These are phyloP conservation scores for Psittacula cyanocephala DNA, from an alignment of 2,113 vertebrate species.

Conservation along the genomic window DNA sequence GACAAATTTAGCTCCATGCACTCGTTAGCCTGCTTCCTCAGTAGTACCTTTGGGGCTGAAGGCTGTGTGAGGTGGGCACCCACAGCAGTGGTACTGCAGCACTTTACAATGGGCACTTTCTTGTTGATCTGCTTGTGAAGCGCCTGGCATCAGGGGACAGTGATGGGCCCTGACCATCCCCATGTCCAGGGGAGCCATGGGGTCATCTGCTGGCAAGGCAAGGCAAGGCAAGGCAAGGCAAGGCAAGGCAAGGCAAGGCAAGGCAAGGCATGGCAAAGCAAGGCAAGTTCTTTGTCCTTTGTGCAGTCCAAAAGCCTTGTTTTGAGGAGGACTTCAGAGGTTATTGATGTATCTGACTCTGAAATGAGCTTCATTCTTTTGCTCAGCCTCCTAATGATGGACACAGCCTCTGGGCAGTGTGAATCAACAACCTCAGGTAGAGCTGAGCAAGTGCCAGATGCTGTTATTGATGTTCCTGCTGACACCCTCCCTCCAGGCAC, in stretches of 20 bases:
- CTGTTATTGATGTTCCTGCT: conserved; percentile 69
- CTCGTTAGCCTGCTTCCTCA: background rate
- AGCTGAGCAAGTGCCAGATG: conserved; percentile 73
- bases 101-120: background rate
- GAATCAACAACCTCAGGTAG: conserved; percentile 74
- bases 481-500: conserved; percentile 61
- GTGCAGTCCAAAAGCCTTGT: background rate
- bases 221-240: background rate
- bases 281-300: background rate
- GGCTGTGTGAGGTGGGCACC: background rate
- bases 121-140: background rate
- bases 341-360: conserved; percentile 81
- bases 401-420: conserved; percentile 72
- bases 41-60: background rate
- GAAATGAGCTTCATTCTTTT: conserved; percentile 86
- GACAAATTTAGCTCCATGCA: background rate
- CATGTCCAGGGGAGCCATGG: accelerated
- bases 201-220: background rate
- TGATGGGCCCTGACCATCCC: background rate
- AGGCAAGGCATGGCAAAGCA: background rate
- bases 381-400: conserved; percentile 79
- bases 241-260: too few relatives aligned
- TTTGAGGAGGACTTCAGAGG: conserved; percentile 34
- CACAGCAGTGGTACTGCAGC: background rate
- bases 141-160: background rate